phyloP scores from a whole-genome alignment of 2,888 invertebrate species.

The Xiphydria camelus region DNA sequence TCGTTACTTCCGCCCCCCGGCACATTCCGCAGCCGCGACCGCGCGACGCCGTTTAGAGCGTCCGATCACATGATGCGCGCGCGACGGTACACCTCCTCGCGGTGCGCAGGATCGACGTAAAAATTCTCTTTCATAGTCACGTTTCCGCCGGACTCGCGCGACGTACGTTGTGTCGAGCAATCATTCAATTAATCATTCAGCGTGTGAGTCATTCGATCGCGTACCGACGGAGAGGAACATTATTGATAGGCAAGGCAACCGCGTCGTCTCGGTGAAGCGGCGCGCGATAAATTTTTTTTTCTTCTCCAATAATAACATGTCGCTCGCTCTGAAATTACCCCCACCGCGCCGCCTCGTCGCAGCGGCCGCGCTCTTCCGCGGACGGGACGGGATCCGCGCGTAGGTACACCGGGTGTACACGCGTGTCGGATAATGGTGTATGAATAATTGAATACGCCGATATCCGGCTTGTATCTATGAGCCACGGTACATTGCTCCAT shows the following conservation, averaged over 20 bases:
- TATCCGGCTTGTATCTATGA: slow-evolving; percentile 29
- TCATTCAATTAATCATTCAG: slow-evolving; percentile 45
- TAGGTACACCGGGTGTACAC: slow-evolving; percentile 11
- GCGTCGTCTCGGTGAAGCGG: too few relatives aligned
- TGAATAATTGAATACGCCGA: slow-evolving; percentile 38
- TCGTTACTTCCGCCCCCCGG: too few relatives aligned
- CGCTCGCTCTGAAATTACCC: not conserved
- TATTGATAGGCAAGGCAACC: slow-evolving; percentile 24
- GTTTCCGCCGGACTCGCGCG: not conserved
- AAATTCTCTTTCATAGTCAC: not conserved
- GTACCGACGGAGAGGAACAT: slow-evolving; percentile 26
- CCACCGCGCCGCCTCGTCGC: too few relatives aligned
- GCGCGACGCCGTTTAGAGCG: too few relatives aligned
- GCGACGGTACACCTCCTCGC: too few relatives aligned
- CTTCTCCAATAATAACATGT: slow-evolving; percentile 2
- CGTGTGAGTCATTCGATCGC: slow-evolving; percentile 44
- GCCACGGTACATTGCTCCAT: slow-evolving; percentile 24
- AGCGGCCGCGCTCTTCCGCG: too few relatives aligned
- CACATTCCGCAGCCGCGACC: too few relatives aligned
- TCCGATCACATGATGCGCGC: too few relatives aligned
- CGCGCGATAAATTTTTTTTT: not conserved
- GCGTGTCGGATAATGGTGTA: slow-evolving; percentile 34
- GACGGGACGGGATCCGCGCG: not conserved
- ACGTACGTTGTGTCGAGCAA: not conserved
- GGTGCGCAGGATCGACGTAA: not conserved